Base-by-base conservation (phyloP, 2,797 vertebrate species). In the Cercopithecus mitis region DNA sequence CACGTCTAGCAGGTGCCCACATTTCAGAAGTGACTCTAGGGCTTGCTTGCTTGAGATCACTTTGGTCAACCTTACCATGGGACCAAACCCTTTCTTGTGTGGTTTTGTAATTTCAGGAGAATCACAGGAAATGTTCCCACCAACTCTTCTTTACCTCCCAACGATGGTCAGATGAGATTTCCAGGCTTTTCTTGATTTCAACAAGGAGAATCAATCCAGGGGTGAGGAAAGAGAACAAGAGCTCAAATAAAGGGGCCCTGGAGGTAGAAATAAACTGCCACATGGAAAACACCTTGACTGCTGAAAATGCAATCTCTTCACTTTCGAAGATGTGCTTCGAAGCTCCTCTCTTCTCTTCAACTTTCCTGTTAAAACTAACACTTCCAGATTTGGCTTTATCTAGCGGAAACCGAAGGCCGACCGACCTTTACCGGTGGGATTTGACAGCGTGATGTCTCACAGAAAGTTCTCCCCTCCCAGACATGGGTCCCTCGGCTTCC, bases 361-460 rank as follows among this genome's bases (percentile, higher is more conserved):
- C 45, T 41, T 7, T 33, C n/a, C 13, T 0, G 3, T 6, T 7
- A 55, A 13, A 33, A 24, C 45, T 17, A 24, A 57, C 1, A 10
- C 39, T 12, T 2, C n/a, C n/a, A 41, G 47, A 50, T 50, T 50
- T 15, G 14, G 47, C 47, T 50, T 50, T 15, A 50, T 50, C 47
- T 17, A 50, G 47, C 1, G 0, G 47, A 15, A 50, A 50, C 47
- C 4, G 4, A 50, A 50, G 47, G 47, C 47, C 14, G 4, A 50
- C 47, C 1, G 47, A 50, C 14, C 14, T 50, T 50, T 50, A 50
- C 14, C 1, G 14, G 47, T 4, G 47, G 47, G 47, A 50, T 50
- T 5, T 50, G 14, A 50, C 14, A 15, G 47, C 47, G 14, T 50
- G 47, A 50, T 17, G 47, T 50, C 47, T 17, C 47, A 50, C 47